These are phyloP conservation scores for Clusia tigrina DNA, from an alignment of 2,888 invertebrate species.

Conservation along the genomic window DNA sequence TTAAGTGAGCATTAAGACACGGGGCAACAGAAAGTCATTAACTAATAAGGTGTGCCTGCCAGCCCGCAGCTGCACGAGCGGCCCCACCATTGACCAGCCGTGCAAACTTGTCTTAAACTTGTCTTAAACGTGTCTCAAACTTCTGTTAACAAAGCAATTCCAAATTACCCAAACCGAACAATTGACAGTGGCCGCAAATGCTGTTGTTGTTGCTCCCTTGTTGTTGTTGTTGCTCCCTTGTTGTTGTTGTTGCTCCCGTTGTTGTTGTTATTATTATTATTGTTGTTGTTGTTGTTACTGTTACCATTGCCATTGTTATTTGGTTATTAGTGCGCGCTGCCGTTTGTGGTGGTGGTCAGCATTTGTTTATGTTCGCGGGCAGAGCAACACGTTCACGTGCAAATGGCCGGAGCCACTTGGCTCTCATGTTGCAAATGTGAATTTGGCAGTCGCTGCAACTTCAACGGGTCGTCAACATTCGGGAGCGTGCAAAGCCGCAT, in stretches of 20 bases:
- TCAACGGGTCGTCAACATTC: neutral
- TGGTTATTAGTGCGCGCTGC: neutral
- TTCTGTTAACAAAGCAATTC: neutral
- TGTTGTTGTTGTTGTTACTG: conserved; percentile 2
- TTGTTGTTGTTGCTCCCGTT: neutral
- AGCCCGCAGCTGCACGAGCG: conserved; percentile 20
- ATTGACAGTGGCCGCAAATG: neutral
- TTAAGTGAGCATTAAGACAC: neutral
- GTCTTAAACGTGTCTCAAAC: neutral
- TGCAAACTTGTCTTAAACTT: neutral
- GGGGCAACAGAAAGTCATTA: conserved; percentile 29
- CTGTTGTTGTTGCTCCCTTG: neutral
- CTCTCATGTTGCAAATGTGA: conserved; percentile 15
- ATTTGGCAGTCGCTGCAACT: neutral
- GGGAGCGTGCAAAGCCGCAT: too few species aligned
- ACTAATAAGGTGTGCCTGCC: conserved; percentile 30
- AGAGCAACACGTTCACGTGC: neutral
- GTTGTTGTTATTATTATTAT: neutral
- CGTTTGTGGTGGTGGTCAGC: conserved; percentile 7
- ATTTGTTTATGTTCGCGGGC: neutral
- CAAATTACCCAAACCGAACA: neutral
- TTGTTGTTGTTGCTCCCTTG: neutral
- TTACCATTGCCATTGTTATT: neutral
- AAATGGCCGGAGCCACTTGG: conserved; percentile 26
- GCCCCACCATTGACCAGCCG: neutral